These are phyloP conservation scores for Temnothorax ravouxi DNA, from an alignment of 2,888 invertebrate genomes.

Conservation along the genomic window DNA sequence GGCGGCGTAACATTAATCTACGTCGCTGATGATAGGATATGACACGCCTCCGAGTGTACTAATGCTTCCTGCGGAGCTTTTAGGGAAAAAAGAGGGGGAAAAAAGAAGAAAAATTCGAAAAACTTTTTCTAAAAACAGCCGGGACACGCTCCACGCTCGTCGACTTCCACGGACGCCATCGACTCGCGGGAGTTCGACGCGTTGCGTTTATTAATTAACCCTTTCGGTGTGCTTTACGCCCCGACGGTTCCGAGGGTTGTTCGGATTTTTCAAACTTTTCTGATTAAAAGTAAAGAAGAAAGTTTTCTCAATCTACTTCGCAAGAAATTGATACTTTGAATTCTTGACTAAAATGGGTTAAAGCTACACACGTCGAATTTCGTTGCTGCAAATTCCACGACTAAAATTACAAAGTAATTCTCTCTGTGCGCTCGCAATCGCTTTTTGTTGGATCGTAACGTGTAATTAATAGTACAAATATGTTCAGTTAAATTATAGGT, in stretches of 20 bases:
- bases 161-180: constrained; percentile 7
- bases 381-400: constrained; percentile 42
- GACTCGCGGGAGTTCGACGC: constrained; percentile 15
- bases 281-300: constrained; percentile 48
- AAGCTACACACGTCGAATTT: constrained; percentile 32
- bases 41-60: constrained; percentile 51
- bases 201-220: constrained; percentile 58
- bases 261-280: constrained; percentile 56
- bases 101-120: constrained; percentile 20
- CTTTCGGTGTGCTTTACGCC: constrained; percentile 45
- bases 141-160: constrained; percentile 35
- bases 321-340: constrained; percentile 53
- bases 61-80: constrained; percentile 45
- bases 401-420: constrained; percentile 15
- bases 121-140: constrained; percentile 39
- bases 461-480: constrained; percentile 11
- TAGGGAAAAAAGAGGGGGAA: not conserved
- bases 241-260: constrained; percentile 34
- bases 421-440: not conserved
- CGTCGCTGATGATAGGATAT: constrained; percentile 69
- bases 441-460: not conserved
- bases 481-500: not conserved
- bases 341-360: constrained; percentile 40
- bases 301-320: constrained; percentile 48
- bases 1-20: constrained; percentile 70